phyloP scores from a whole-genome alignment of 2,888 invertebrate species.

The Drosophila parthenogenetica region DNA sequence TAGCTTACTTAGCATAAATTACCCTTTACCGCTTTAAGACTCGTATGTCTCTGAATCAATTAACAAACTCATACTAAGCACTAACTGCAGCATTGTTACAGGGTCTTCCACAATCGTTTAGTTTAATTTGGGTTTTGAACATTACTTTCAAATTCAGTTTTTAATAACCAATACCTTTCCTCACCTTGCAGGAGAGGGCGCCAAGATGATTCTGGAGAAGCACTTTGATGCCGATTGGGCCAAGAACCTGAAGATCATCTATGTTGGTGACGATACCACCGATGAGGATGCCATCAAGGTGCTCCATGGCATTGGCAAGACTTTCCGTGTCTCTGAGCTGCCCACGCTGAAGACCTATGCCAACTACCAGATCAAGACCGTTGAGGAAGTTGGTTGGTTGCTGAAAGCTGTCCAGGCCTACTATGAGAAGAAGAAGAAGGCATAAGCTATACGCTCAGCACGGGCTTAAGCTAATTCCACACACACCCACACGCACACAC shows the following conservation, averaged over 20 bases:
- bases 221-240: slow-evolving; percentile 92
- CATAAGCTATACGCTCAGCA: slow-evolving; percentile 52
- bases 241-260: slow-evolving; percentile 91
- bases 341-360: slow-evolving; percentile 90
- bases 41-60: too few species aligned
- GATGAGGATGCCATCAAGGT: slow-evolving; percentile 97
- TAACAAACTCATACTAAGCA: too few species aligned
- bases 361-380: slow-evolving; percentile 90
- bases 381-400: slow-evolving; percentile 90
- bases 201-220: slow-evolving; percentile 91
- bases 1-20: too few species aligned
- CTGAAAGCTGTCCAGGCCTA: slow-evolving; percentile 88
- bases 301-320: slow-evolving; percentile 87
- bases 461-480: slow-evolving; percentile 79
- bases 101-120: too few species aligned
- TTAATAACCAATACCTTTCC: background rate
- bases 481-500: slow-evolving; percentile 40
- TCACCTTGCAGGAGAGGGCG: slow-evolving; percentile 86
- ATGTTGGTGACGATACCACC: slow-evolving; percentile 94
- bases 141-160: too few species aligned
- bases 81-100: too few species aligned
- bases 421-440: slow-evolving; percentile 84
- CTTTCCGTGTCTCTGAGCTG: slow-evolving; percentile 90
- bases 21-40: too few species aligned
- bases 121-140: too few species aligned